Evolutionary conservation across 2,888 invertebrate genomes (phyloP).

Genomic region (Leptinotarsa peninsularis): DNA sequence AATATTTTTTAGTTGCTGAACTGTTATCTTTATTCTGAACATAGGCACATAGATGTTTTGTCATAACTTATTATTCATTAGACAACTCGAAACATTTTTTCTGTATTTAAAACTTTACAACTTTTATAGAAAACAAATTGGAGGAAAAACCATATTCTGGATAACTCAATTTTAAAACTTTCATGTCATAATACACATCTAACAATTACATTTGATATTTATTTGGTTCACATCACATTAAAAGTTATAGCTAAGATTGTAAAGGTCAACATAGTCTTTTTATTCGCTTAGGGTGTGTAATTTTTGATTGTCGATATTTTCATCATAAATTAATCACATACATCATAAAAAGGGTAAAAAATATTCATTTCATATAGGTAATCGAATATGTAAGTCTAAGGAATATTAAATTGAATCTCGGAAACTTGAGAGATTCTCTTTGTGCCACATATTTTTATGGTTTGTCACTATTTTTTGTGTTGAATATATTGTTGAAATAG

Average conservation of each 20-base stretch:
- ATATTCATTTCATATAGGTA: no score
- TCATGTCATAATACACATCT: not conserved
- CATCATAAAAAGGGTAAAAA: not conserved
- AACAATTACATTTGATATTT: not conserved
- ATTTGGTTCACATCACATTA: conserved; percentile 29
- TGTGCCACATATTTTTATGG: no score
- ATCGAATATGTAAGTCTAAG: no score
- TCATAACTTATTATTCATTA: not conserved
- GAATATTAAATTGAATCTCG: no score
- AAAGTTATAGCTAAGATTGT: conserved; percentile 12
- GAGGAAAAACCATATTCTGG: not conserved
- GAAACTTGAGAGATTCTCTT: no score
- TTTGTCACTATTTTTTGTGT: no score
- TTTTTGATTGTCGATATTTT: conserved; percentile 14
- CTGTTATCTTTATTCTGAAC: no score
- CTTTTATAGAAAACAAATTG: not conserved
- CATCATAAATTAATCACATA: not conserved
- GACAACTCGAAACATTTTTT: not conserved
- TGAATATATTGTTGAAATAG: no score
- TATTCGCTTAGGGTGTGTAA: conserved; percentile 2
- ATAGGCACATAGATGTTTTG: no score
- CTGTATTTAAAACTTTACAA: not conserved
- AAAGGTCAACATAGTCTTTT: conserved; percentile 12
- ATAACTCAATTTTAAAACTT: not conserved
- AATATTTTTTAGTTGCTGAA: no score